Percentiles rank a stretch among this genome's conserved stretches.
These are phyloP conservation scores for Hippocampus kuda DNA, from an alignment of 2,797 vertebrate species.

Conservation along the genomic window DNA sequence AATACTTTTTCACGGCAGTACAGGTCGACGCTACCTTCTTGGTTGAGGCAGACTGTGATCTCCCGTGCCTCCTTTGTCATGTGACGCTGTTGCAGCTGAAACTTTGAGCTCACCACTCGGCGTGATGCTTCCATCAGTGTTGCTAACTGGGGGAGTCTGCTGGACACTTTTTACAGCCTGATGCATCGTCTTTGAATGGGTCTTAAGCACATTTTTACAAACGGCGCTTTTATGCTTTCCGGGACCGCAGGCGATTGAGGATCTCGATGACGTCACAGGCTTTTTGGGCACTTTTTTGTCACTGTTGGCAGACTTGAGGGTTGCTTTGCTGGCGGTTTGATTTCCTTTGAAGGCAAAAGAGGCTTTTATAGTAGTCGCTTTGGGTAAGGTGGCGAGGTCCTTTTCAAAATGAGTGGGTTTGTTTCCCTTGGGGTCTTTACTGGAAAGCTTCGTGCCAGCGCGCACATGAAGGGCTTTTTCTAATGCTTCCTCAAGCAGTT, in stretches of 20 bases:
- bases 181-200: neutral
- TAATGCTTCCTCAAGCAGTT: constrained; percentile 62
- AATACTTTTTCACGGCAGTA: too few species aligned
- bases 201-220: constrained; percentile 16
- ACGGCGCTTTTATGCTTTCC: constrained; percentile 15
- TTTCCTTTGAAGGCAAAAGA: constrained; percentile 17
- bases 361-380: constrained; percentile 9
- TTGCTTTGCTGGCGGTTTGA: constrained; percentile 9
- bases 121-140: constrained; percentile 9
- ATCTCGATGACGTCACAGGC: constrained; percentile 11
- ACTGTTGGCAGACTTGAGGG: constrained; percentile 18
- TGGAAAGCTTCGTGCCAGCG: constrained; percentile 28
- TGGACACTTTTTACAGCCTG: constrained; percentile 3
- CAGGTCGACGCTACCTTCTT: constrained; percentile 28
- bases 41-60: constrained; percentile 11
- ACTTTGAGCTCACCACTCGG: constrained; percentile 9
- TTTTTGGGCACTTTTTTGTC: constrained; percentile 24
- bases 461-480: constrained; percentile 63
- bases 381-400: constrained; percentile 8
- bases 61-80: constrained; percentile 10
- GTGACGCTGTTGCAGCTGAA: constrained; percentile 5
- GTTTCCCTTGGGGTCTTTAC: constrained; percentile 16
- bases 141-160: neutral
- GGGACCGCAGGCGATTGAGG: neutral
- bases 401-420: constrained; percentile 16